Conservation (phyloP, 2,113 vertebrate genomes). For the Rynchops niger region DNA sequence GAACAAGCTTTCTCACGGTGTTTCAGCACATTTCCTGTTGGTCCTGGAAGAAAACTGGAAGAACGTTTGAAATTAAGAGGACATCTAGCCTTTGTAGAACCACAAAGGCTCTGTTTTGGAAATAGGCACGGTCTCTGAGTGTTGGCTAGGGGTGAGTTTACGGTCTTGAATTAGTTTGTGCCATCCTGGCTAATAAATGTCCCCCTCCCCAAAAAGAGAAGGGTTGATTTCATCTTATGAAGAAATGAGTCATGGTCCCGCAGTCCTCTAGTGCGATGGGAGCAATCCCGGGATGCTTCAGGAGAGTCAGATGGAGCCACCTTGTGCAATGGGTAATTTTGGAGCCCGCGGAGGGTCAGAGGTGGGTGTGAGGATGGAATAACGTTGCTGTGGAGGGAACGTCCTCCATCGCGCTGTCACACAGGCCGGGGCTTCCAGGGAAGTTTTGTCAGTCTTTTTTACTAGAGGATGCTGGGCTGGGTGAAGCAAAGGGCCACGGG, state of each 20-base stretch:
- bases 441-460: not conserved
- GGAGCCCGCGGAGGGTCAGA: not conserved
- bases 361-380: not conserved
- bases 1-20: slow-evolving; percentile 52
- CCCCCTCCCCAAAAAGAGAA: not conserved
- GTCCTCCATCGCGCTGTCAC: accelerated
- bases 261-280: not conserved
- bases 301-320: not conserved
- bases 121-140: not conserved
- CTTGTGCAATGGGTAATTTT: not conserved
- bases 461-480: not conserved
- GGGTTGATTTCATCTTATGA: not conserved
- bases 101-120: not conserved
- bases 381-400: not conserved
- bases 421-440: not conserved
- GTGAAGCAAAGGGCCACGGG: not conserved
- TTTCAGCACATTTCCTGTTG: slow-evolving; percentile 30
- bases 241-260: not conserved
- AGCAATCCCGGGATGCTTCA: not conserved
- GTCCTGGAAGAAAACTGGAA: slow-evolving; percentile 28
- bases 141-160: not conserved
- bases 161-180: not conserved
- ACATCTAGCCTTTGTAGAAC: not conserved
- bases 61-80: not conserved
- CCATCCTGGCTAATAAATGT: not conserved